Base-by-base conservation (phyloP, 2,797 vertebrate species). In the Lacerta bilineata region DNA sequence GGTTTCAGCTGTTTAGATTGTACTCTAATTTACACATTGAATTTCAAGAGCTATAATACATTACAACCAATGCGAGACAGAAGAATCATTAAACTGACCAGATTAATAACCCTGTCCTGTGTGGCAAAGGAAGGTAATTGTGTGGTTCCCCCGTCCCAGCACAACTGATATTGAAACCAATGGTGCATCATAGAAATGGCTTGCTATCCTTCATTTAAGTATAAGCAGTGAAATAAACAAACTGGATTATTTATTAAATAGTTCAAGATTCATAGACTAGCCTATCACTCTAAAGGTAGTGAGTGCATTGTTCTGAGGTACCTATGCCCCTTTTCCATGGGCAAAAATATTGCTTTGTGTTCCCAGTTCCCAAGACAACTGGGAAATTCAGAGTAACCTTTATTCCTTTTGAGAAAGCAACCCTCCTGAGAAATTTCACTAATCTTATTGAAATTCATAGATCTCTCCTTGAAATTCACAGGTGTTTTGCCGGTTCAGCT, bases 61-160 rank as follows among this genome's bases (percentile, higher is more conserved):
- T 78, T 86, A 15, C 11, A 90, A 66, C 61, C 90, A 81, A 10
- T 8, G 18, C 7, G n/a, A n/a, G 85, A 81, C 85, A 46, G 29
- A 85, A 8, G 64, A 85, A 55, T 85, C n/a, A 77, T 20, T 87
- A 33, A 80, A 10, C 1, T 15, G 4, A 71, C 8, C 8, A 88
- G 69, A 87, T 76, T 88, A 84, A 90, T 66, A 87, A 33, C 2
- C 68, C 39, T 29, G 25, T 17, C 66, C 2, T 55, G 5, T 7
- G n/a, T 61, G 29, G 36, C 75, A 90, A 72, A 79, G 66, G 10
- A 83, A 61, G 55, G 29, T 25, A 89, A 81, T 25, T 43, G 29
- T 36, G 5, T 9, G 0, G 13, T n/a, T 66, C 3, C 1, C 2
- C 1, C 0, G 1, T n/a, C 1, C 0, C 0, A 5, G 3, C 50